A percentile compares a stretch with the other conserved stretches of the same genome.
phyloP scores from a whole-genome alignment of 2,113 vertebrate species.

The Dinomys branickii region DNA sequence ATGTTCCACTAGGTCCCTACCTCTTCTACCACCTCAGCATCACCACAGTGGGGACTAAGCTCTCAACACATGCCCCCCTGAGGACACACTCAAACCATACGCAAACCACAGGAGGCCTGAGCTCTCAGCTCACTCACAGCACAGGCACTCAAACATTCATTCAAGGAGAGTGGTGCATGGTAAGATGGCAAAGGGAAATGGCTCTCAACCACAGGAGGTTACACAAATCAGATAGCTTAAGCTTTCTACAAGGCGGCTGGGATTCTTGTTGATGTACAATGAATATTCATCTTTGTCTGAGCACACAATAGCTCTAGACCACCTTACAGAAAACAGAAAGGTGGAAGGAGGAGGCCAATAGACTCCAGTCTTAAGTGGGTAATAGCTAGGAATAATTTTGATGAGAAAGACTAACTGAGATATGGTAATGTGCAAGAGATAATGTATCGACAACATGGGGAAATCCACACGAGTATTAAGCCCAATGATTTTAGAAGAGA shows the following conservation, averaged over 20 bases:
- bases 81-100: neutral
- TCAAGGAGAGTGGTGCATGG: neutral
- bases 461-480: neutral
- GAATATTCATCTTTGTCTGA: neutral
- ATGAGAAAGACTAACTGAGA: neutral
- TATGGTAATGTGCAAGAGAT: neutral
- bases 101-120: neutral
- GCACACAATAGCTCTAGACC: neutral
- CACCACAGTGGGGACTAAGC: neutral
- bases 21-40: neutral
- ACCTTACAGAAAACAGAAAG: neutral
- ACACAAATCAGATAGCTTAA: neutral
- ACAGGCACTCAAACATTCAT: neutral
- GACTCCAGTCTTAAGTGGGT: neutral
- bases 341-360: neutral
- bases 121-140: neutral
- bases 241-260: neutral
- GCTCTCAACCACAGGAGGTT: neutral
- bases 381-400: neutral
- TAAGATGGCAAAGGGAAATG: neutral
- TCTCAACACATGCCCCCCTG: neutral
- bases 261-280: neutral
- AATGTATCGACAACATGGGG: neutral
- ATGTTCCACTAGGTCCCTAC: neutral
- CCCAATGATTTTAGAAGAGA: neutral